Conservation (phyloP, 1,140 invertebrate species). For the Bombus pascuorum region DNA sequence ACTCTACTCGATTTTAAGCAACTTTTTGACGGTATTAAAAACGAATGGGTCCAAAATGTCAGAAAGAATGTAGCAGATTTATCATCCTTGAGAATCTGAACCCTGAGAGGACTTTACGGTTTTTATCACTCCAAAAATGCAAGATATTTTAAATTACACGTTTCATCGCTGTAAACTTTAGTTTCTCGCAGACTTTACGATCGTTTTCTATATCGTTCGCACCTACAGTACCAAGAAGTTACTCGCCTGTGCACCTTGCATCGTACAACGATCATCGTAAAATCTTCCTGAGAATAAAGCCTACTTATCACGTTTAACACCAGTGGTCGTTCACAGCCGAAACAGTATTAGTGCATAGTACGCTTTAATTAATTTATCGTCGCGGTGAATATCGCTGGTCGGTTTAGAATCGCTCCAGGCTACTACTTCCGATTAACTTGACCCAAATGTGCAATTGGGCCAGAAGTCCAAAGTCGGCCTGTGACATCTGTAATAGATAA, state of each 20-base stretch:
- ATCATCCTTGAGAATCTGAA: too few relatives aligned
- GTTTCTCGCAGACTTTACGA: too few relatives aligned
- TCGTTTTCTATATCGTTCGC: too few relatives aligned
- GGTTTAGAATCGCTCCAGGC: conserved; percentile 35
- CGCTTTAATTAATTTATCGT: conserved; percentile 56
- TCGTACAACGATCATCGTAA: background rate
- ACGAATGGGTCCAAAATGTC: too few relatives aligned
- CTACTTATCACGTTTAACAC: conserved; percentile 17
- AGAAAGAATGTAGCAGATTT: too few relatives aligned
- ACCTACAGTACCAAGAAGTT: too few relatives aligned
- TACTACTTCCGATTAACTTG: conserved; percentile 54
- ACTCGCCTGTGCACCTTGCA: background rate
- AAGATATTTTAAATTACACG: too few relatives aligned
- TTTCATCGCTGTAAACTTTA: too few relatives aligned
- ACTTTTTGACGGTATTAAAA: too few relatives aligned
- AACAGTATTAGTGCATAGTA: background rate
- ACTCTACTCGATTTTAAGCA: too few relatives aligned
- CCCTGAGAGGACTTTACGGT: too few relatives aligned
- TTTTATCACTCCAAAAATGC: too few relatives aligned
- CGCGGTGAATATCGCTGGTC: background rate
- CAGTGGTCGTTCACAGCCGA: background rate
- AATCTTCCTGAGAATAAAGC: background rate
- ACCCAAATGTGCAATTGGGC: conserved; percentile 64
- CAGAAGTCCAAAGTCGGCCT: conserved; percentile 62
- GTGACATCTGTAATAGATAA: conserved; percentile 67